phyloP scores from a whole-genome alignment of 2,113 vertebrate species.

The Onychostoma macrolepis region DNA sequence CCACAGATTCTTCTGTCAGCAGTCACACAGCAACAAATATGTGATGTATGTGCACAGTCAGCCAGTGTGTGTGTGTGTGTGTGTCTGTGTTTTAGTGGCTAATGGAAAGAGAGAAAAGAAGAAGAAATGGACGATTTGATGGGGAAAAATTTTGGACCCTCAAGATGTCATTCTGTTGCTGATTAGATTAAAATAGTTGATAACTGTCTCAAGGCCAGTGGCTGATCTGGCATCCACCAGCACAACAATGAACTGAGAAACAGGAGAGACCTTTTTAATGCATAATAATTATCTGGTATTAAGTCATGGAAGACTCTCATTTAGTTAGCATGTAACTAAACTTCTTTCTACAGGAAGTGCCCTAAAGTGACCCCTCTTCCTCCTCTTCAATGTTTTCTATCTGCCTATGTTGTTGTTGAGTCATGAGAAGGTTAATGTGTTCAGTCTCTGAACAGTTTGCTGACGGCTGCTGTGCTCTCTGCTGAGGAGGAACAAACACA shows the following conservation, averaged over 20 bases:
- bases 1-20: conserved; percentile 20
- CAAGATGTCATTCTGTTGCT: conserved; percentile 20
- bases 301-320: neutral
- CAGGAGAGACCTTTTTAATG: neutral
- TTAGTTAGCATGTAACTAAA: neutral
- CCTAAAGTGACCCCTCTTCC: neutral
- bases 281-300: neutral
- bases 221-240: neutral
- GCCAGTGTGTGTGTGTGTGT: conserved; percentile 28
- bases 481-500: conserved; percentile 48
- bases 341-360: neutral
- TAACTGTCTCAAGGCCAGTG: conserved; percentile 14
- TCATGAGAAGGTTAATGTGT: conserved; percentile 55
- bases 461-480: conserved; percentile 42
- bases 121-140: conserved; percentile 8
- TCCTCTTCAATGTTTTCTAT: conserved; percentile 3
- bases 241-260: neutral
- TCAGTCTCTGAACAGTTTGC: conserved; percentile 44
- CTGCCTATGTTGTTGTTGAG: conserved; percentile 17
- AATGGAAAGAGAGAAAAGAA: conserved; percentile 11
- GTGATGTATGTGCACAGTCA: neutral
- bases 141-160: too few species aligned
- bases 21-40: neutral
- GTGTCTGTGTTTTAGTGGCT: neutral
- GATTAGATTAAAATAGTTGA: conserved; percentile 1